Base-by-base conservation (phyloP, 2,888 invertebrate species). In the Coelogynopora nodosa region DNA sequence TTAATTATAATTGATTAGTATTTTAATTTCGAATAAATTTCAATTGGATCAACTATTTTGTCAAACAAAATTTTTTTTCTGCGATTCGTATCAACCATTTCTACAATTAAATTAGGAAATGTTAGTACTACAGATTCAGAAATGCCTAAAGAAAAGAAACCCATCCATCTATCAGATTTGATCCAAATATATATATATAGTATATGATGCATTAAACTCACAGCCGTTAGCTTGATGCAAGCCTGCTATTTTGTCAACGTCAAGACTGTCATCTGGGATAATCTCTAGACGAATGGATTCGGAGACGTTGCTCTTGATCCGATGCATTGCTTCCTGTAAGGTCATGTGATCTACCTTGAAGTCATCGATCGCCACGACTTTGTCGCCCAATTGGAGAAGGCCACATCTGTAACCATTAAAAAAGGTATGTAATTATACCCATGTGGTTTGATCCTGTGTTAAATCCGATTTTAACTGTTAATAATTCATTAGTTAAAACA, bases 331-430 rank as follows among this genome's bases (percentile, higher is more conserved):
- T 88, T 93, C 92, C 30, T 92, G 92, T 13, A 92, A 89, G 0
- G 91, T 90, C 84, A 91, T 88, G 83, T 91, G 91, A 85, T 91
- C 90, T 26, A 92, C 90, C 93, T 94, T 94, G 90, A 95, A 94
- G 30, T 95, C 95, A 90, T 97, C 96, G 84, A 97, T 94, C 0
- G 95, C 94, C 91, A 96, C 93, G 13, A 97, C 94, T 87, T 96
- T 93, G 91, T 97, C 97, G 84, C 96, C 95, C 49, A 93, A 93
- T 89, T 92, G 92, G 5, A 93, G 89, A 18, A 92, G 89, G 28
- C 91, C 91, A 88, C 90, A 90, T 88, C 91, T 92, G 87, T n/a
- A n/a, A n/a, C n/a, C n/a, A n/a, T 1, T 80, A 31, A 18, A 82
- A 67, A 67, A 67, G 13, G n/a, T 13, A 13, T 13, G 13, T 67